Evolutionary conservation across 2,888 invertebrate genomes (phyloP).

Genomic region (Dolichomitus sp.): DNA sequence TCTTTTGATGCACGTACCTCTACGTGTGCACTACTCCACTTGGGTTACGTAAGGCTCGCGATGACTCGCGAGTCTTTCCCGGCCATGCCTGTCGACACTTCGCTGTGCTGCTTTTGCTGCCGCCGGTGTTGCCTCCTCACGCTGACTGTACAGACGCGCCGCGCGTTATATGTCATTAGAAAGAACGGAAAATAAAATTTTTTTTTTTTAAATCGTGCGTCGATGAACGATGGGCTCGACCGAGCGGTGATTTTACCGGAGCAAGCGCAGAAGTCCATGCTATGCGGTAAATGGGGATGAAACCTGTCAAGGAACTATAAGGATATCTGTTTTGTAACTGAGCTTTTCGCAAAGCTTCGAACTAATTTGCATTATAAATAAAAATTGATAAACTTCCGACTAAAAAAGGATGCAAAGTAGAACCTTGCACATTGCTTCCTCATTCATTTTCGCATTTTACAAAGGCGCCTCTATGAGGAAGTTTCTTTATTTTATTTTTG

Average conservation of each 20-base stretch:
- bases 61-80: conserved; percentile 59
- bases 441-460: too few relatives aligned
- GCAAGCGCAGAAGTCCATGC: not conserved
- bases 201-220: too few relatives aligned
- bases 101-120: not conserved
- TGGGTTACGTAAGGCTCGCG: conserved; percentile 50
- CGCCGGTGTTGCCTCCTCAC: conserved; percentile 6
- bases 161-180: not conserved
- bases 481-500: too few relatives aligned
- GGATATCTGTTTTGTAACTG: conserved; percentile 3
- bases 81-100: conserved; percentile 12
- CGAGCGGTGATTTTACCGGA: not conserved
- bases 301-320: conserved; percentile 29
- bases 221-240: not conserved
- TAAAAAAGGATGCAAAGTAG: too few relatives aligned
- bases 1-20: not conserved
- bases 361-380: not conserved
- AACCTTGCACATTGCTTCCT: too few relatives aligned
- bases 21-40: conserved; percentile 15
- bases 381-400: too few relatives aligned
- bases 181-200: not conserved
- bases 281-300: conserved; percentile 26
- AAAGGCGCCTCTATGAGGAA: too few relatives aligned
- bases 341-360: conserved; percentile 15
- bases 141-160: not conserved